phyloP scores from a whole-genome alignment of 2,888 invertebrate species.

The Eupithecia abbreviata region DNA sequence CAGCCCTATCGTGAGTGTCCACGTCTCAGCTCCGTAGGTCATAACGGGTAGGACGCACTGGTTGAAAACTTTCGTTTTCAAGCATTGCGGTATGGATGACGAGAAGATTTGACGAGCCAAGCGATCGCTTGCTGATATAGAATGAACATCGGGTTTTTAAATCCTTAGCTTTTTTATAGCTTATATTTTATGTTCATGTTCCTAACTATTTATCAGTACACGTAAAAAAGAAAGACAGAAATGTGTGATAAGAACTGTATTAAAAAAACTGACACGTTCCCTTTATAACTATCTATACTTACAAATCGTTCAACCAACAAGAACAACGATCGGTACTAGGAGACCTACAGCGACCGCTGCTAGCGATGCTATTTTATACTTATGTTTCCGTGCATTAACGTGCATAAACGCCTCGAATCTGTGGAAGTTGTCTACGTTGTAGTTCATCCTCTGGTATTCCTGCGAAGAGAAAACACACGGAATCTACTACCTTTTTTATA shows the following conservation, averaged over 20 bases:
- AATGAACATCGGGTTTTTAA: no score
- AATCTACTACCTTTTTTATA: no score
- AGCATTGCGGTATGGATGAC: no score
- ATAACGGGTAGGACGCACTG: no score
- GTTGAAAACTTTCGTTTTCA: no score
- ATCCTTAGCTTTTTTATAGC: no score
- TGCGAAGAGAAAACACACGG: not conserved
- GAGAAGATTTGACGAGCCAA: no score
- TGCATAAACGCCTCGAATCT: slow-evolving; percentile 72
- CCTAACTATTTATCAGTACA: no score
- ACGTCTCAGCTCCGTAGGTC: no score
- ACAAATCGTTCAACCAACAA: slow-evolving; percentile 60
- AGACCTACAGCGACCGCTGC: slow-evolving; percentile 69
- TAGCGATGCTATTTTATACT: slow-evolving; percentile 71
- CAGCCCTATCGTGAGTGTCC: no score
- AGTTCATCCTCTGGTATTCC: slow-evolving; percentile 81
- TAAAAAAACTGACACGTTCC: slow-evolving; percentile 4
- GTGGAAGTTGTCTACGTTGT: slow-evolving; percentile 67
- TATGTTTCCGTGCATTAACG: slow-evolving; percentile 71
- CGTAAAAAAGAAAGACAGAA: not conserved
- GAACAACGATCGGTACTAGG: slow-evolving; percentile 67
- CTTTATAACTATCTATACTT: slow-evolving; percentile 29
- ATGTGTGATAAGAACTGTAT: not conserved
- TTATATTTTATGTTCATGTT: no score
- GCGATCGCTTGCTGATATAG: no score